Percentiles rank a stretch among this genome's conserved stretches.
phyloP scores from a whole-genome alignment of 1,140 invertebrate species.

The Pogonomyrmex barbatus region DNA sequence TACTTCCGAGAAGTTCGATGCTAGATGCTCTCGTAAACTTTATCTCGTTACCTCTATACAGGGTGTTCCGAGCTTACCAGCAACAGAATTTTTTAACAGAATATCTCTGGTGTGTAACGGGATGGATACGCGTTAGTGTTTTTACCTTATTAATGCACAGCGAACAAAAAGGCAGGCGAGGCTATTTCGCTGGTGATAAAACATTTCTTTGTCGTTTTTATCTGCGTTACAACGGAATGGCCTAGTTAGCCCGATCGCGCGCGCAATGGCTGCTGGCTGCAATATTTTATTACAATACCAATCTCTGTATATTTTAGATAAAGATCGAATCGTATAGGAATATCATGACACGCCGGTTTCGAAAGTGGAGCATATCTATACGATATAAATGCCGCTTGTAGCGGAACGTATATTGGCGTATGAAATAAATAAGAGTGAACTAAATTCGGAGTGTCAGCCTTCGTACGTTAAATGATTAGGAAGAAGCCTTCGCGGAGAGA shows the following conservation, averaged over 20 bases:
- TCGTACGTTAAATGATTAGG: slow-evolving; percentile 29
- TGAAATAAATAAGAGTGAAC: slow-evolving; percentile 40
- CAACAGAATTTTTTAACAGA: slow-evolving; percentile 10
- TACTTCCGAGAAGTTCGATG: slow-evolving; percentile 37
- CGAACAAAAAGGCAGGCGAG: neutral
- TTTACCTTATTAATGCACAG: neutral
- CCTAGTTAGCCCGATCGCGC: slow-evolving; percentile 68
- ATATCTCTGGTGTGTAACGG: neutral
- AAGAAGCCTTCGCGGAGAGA: slow-evolving; percentile 1
- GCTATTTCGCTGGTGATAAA: neutral
- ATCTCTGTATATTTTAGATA: slow-evolving; percentile 23
- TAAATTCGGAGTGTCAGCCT: slow-evolving; percentile 29
- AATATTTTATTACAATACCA: slow-evolving; percentile 42
- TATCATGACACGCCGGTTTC: neutral
- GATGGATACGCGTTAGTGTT: neutral
- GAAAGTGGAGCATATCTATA: slow-evolving; percentile 20
- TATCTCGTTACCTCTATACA: slow-evolving; percentile 29
- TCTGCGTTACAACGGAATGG: slow-evolving; percentile 54
- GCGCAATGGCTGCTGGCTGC: slow-evolving; percentile 34
- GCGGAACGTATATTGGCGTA: neutral
- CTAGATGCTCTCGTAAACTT: slow-evolving; percentile 51
- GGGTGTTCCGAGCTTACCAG: neutral
- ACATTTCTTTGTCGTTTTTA: slow-evolving; percentile 40
- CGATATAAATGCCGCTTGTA: neutral
- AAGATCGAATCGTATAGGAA: slow-evolving; percentile 33